phyloP scores from a whole-genome alignment of 1,140 invertebrate genomes.

The Belonocnema kinseyi region DNA sequence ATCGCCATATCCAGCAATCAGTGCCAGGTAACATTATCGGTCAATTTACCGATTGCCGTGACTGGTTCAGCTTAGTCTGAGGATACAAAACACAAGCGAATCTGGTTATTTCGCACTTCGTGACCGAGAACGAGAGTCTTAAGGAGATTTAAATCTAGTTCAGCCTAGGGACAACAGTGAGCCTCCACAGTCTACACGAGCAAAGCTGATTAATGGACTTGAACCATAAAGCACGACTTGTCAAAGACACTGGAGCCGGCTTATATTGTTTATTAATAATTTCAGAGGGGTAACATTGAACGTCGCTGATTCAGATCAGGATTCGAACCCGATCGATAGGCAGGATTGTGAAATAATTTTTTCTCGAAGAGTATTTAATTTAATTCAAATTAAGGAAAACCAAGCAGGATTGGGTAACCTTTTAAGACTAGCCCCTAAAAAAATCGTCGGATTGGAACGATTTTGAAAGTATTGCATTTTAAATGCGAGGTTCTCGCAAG shows the following conservation, averaged over 20 bases:
- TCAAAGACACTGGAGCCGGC: background rate
- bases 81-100: background rate
- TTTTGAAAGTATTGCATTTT: no score
- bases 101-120: slow-evolving; percentile 5
- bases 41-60: slow-evolving; percentile 53
- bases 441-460: no score
- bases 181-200: background rate
- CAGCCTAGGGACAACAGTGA: background rate
- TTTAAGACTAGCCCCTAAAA: no score
- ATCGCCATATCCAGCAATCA: slow-evolving; percentile 55
- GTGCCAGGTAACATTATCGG: slow-evolving; percentile 54
- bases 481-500: no score
- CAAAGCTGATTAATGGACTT: slow-evolving; percentile 7
- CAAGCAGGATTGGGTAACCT: no score
- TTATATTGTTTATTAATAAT: slow-evolving; percentile 14
- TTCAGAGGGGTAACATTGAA: slow-evolving; percentile 3
- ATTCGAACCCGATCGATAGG: background rate
- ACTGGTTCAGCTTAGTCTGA: slow-evolving; percentile 6
- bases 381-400: no score
- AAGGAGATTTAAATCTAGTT: background rate
- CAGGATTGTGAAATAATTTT: no score
- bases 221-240: slow-evolving; percentile 3
- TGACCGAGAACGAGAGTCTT: background rate
- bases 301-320: background rate
- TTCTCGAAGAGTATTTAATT: no score